A percentile compares a stretch with the other conserved stretches of the same genome.
Conservation (phyloP, 1,140 invertebrate species). For the Euwallacea similis region DNA sequence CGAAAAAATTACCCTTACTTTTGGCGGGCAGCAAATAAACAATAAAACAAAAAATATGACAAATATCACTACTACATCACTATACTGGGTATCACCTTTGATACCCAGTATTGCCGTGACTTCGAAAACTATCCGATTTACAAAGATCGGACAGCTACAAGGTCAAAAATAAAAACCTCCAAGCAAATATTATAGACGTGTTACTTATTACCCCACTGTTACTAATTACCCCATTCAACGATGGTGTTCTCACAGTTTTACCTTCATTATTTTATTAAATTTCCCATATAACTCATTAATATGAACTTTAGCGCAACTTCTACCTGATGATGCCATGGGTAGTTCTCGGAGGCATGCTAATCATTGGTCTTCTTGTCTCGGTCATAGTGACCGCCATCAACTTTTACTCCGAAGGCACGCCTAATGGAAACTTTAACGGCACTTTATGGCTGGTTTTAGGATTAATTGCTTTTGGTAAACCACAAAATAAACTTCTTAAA, state of each 20-base stretch:
- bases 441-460: conserved; percentile 65
- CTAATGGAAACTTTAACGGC: conserved; percentile 57
- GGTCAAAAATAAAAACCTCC: background rate
- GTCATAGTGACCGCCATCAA: conserved; percentile 74
- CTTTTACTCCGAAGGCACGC: conserved; percentile 63
- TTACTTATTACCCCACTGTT: background rate
- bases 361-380: conserved; percentile 71
- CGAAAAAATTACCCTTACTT: too few relatives aligned
- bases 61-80: too few relatives aligned
- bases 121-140: too few relatives aligned
- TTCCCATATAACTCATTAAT: too few relatives aligned
- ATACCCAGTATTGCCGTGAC: too few relatives aligned
- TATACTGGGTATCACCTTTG: too few relatives aligned
- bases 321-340: conserved; percentile 83
- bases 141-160: too few relatives aligned
- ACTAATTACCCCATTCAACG: conserved; percentile 8
- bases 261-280: background rate
- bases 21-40: too few relatives aligned
- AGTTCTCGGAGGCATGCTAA: conserved; percentile 73
- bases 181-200: background rate
- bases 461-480: conserved; percentile 62
- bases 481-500: too few relatives aligned
- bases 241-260: background rate
- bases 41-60: too few relatives aligned
- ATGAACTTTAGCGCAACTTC: conserved; percentile 67